Conservation (phyloP, 2,888 invertebrate species). For the Nephrotoma appendiculata region DNA sequence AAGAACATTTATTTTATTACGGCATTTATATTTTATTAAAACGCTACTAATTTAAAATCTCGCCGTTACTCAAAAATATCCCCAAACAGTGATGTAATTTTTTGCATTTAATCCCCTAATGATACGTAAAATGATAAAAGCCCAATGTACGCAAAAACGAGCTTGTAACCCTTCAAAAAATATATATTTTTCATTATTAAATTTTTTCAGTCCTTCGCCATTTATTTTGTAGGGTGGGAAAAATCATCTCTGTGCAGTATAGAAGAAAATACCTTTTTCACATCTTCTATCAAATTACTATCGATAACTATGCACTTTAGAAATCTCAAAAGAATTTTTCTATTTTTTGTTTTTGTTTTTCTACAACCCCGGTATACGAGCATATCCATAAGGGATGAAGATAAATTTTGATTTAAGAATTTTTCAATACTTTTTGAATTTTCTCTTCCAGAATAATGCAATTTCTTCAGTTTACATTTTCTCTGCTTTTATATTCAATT, state of each 20-base stretch:
- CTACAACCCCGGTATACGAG: neutral
- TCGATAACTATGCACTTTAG: neutral
- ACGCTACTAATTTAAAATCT: neutral
- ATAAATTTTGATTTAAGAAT: neutral
- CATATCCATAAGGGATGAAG: neutral
- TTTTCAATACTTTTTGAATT: neutral
- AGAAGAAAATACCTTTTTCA: neutral
- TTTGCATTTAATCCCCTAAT: neutral
- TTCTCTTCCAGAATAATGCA: neutral
- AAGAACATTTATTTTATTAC: neutral
- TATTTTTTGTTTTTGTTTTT: neutral
- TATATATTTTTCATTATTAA: neutral
- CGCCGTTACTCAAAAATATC: neutral
- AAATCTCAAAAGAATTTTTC: neutral
- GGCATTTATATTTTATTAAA: neutral
- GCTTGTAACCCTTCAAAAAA: neutral
- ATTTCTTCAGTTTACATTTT: neutral
- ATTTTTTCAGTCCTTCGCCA: neutral
- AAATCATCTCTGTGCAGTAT: neutral
- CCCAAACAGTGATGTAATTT: neutral
- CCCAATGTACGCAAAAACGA: neutral
- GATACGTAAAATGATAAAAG: neutral
- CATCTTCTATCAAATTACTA: neutral
- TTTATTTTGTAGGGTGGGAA: neutral
- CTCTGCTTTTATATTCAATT: neutral